Evolutionary conservation across 2,888 invertebrate genomes (phyloP), one percentile per base, ranked within the genome.

Genomic region (Meteorus colon): DNA sequence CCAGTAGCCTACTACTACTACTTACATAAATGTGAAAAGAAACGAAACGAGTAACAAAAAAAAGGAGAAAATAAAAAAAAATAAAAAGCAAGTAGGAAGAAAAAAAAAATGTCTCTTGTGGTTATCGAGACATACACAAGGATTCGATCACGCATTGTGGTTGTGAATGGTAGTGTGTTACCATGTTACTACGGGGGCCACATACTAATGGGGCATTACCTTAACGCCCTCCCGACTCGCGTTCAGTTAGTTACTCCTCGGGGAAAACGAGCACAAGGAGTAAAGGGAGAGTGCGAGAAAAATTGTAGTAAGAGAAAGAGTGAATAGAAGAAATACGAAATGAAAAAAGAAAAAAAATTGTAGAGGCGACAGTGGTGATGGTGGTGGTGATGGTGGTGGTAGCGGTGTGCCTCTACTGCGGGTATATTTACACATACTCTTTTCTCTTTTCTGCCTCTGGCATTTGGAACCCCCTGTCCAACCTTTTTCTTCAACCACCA

Each of bases 151-250:
- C 71, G 31, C 55, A 81, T 82, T 82, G 82, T 83, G 69, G 85
- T 82, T 82, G 82, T 84, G 83, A 55, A 85, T 86, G 84, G 83
- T 83, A 81, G 84, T 82, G 79, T 79, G 84, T 81, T 84, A 82
- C 83, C 82, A 80, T 81, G 84, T 82, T 86, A 82, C 85, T 83
- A 88, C 88, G 85, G 83, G 84, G 78, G 79, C 85, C 88, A 87
- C 88, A 88, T 88, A 88, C 88, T 88, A 88, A 88, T 88, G 87
- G 87, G 86, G 83, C 86, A 88, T 88, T 88, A 88, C 88, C 87
- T 88, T 87, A 88, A 88, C 88, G 84, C 87, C 87, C 87, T 87
- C 84, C 82, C 79, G 82, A 80, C 84, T 86, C 85, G 86, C 87
- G 86, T 88, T 86, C 87, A 84, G 88, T 88, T 88, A 88, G 88